Evolutionary conservation across 2,888 invertebrate genomes (phyloP).

Genomic region (Lycophotia porphyrea): DNA sequence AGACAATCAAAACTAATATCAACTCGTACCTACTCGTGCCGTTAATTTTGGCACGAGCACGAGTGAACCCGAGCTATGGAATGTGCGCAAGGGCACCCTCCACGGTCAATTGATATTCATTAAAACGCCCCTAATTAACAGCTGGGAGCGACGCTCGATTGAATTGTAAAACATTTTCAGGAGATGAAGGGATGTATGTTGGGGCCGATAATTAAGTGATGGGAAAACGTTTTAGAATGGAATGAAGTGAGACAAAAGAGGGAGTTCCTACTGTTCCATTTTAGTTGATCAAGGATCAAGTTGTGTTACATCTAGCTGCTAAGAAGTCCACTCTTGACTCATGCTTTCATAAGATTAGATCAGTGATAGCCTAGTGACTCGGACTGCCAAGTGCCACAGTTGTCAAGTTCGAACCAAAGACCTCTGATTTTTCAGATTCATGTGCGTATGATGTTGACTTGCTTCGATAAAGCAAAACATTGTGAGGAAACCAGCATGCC

Average conservation of each 20-base stretch:
- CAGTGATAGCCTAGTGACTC: neutral
- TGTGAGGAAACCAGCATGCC: too few species aligned
- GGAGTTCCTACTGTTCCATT: neutral
- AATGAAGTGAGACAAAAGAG: neutral
- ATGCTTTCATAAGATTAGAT: neutral
- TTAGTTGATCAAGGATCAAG: neutral
- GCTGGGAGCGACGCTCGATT: slow-evolving; percentile 75
- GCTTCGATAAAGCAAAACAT: too few species aligned
- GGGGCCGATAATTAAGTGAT: slow-evolving; percentile 55
- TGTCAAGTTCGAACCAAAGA: too few species aligned
- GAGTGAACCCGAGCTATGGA: slow-evolving; percentile 47
- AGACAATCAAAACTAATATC: slow-evolving; percentile 32
- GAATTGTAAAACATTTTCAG: slow-evolving; percentile 83
- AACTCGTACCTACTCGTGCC: slow-evolving; percentile 25
- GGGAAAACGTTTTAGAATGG: slow-evolving; percentile 25
- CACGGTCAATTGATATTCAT: slow-evolving; percentile 82
- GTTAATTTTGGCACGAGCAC: slow-evolving; percentile 20
- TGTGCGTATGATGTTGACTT: too few species aligned
- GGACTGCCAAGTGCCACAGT: too few species aligned
- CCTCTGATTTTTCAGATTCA: too few species aligned
- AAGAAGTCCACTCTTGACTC: neutral
- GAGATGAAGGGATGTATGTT: slow-evolving; percentile 65
- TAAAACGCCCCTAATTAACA: slow-evolving; percentile 83
- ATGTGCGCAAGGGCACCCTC: slow-evolving; percentile 64
- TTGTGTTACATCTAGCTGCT: neutral